Conservation (phyloP, 2,113 vertebrate genomes). For the Mustela nigripes region DNA sequence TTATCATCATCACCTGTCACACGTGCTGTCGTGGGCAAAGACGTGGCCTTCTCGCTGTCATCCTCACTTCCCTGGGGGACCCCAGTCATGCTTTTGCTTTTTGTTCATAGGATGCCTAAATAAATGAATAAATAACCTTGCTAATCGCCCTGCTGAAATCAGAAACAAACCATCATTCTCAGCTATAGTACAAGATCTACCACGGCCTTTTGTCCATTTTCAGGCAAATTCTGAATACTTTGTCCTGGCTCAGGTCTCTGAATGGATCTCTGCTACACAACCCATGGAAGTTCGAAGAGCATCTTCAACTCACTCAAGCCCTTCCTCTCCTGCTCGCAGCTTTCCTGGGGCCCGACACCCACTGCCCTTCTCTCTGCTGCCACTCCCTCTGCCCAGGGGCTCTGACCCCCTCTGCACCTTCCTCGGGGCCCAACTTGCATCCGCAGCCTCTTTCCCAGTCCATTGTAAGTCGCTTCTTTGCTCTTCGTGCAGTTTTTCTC, state of each 20-base stretch:
- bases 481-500: background rate
- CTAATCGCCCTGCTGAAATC: background rate
- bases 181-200: too few species aligned
- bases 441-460: background rate
- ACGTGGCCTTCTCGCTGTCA: background rate
- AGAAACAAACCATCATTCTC: background rate
- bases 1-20: background rate
- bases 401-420: background rate
- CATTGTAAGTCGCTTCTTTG: background rate
- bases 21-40: background rate
- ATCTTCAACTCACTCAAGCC: background rate
- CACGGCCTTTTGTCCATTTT: background rate
- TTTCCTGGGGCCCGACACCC: fast-evolving
- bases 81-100: background rate
- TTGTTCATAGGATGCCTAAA: background rate
- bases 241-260: background rate
- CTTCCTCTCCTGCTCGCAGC: background rate
- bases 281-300: background rate
- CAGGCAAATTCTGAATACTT: background rate
- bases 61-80: background rate
- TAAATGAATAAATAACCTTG: background rate
- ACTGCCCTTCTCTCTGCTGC: background rate
- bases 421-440: background rate
- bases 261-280: background rate
- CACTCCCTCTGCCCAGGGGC: too few species aligned